A percentile compares a stretch with the other conserved stretches of the same genome.
phyloP scores from a whole-genome alignment of 2,888 invertebrate genomes.

The Ptycholaimellus sp. region DNA sequence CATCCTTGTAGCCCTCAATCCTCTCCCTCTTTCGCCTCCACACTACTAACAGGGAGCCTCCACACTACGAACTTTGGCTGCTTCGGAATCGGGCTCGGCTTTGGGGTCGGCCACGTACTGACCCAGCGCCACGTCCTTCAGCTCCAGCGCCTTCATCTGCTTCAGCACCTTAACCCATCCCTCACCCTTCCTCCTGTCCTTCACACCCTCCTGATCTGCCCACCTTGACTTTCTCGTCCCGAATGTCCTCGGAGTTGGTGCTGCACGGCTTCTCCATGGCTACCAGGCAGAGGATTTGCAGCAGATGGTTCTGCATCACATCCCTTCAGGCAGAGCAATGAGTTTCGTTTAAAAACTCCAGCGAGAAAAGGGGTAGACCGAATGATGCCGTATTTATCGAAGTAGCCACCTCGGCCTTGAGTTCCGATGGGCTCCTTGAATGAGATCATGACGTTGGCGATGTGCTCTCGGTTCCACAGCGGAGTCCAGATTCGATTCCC shows the following conservation, averaged over 20 bases:
- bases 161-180: no score
- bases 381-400: slow-evolving; percentile 87
- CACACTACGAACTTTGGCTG: no score
- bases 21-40: no score
- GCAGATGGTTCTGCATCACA: slow-evolving; percentile 92
- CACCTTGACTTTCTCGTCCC: slow-evolving; percentile 81
- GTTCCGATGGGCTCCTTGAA: slow-evolving; percentile 97
- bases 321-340: slow-evolving; percentile 51
- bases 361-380: no score
- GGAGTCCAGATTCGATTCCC: slow-evolving; percentile 74
- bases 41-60: no score
- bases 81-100: no score
- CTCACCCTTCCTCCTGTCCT: no score
- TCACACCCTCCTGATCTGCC: no score
- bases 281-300: slow-evolving; percentile 76
- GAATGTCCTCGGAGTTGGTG: slow-evolving; percentile 71
- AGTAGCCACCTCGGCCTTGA: slow-evolving; percentile 85
- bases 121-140: slow-evolving; percentile 61
- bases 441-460: slow-evolving; percentile 68
- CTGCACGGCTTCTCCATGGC: slow-evolving; percentile 94
- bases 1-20: slow-evolving; percentile 71
- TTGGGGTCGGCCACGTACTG: slow-evolving; percentile 83
- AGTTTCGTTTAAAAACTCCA: no score
- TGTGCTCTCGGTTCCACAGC: slow-evolving; percentile 87
- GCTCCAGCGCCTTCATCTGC: slow-evolving; percentile 46